Percentiles rank a stretch among this genome's conserved stretches.
Conservation (phyloP, 1,140 invertebrate species). For the Lutraria rhynchaena region DNA sequence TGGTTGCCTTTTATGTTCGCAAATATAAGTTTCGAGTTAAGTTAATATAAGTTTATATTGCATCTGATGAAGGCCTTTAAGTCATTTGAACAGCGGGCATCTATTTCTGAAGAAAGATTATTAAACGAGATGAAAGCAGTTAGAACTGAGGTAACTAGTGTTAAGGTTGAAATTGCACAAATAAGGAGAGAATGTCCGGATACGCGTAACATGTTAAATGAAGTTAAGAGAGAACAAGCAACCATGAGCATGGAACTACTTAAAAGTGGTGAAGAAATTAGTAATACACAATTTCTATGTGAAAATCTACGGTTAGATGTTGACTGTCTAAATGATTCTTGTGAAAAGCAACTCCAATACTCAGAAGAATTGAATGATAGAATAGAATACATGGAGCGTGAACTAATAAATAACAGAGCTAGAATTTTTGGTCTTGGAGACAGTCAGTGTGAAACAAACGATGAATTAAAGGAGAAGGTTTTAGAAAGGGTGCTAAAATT, state of each 20-base stretch:
- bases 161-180: not conserved
- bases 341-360: not conserved
- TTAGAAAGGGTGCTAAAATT: not conserved
- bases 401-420: not conserved
- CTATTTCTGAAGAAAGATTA: not conserved
- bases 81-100: not conserved
- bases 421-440: not conserved
- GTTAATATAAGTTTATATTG: too few relatives aligned
- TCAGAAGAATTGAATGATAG: not conserved
- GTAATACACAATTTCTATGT: not conserved
- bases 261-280: not conserved
- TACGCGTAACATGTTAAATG: not conserved
- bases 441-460: not conserved
- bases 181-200: not conserved
- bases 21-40: too few relatives aligned
- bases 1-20: too few relatives aligned
- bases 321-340: not conserved
- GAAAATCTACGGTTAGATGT: not conserved
- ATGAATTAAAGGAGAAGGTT: not conserved
- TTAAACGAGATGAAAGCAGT: not conserved
- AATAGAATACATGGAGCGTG: not conserved
- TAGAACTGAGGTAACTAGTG: not conserved
- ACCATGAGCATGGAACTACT: not conserved
- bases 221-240: not conserved
- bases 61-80: not conserved